Percentiles rank a stretch among this genome's conserved stretches.
These are phyloP conservation scores for Carpatolechia fugitivella DNA, from an alignment of 2,888 invertebrate species.

Conservation along the genomic window DNA sequence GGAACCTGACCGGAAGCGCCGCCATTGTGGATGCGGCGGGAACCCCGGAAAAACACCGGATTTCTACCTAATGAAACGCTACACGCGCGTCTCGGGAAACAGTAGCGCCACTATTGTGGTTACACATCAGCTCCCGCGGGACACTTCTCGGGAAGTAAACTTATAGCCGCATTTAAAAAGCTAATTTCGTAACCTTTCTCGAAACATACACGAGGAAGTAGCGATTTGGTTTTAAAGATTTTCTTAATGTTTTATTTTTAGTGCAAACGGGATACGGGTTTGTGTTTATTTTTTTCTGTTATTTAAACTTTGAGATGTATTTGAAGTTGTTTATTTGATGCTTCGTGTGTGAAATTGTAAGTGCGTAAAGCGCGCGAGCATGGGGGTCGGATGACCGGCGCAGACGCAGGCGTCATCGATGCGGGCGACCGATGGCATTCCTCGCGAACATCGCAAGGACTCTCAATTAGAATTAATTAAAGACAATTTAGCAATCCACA, in stretches of 20 bases:
- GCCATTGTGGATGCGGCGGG: conserved; percentile 75
- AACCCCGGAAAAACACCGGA: conserved; percentile 75
- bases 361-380: conserved; percentile 33
- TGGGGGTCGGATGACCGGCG: conserved; percentile 55
- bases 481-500: conserved; percentile 75
- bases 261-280: conserved; percentile 43
- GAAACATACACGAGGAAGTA: conserved; percentile 47
- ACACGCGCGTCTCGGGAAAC: conserved; percentile 47
- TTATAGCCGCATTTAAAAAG: conserved; percentile 41
- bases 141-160: conserved; percentile 59
- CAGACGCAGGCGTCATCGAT: conserved; percentile 29
- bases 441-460: conserved; percentile 63
- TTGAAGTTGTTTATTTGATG: conserved; percentile 35
- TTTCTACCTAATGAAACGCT: conserved; percentile 74
- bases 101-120: conserved; percentile 53
- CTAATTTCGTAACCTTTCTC: conserved; percentile 46
- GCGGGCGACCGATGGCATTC: conserved; percentile 71
- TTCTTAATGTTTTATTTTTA: conserved; percentile 26
- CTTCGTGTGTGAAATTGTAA: conserved; percentile 51
- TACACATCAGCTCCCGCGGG: conserved; percentile 35
- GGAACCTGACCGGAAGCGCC: conserved; percentile 77
- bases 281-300: conserved; percentile 41
- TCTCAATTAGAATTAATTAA: conserved; percentile 77
- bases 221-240: conserved; percentile 43
- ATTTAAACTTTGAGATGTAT: conserved; percentile 42